phyloP scores from a whole-genome alignment of 64 coral and sea anemone species.

The Pocillopora verrucosa region DNA sequence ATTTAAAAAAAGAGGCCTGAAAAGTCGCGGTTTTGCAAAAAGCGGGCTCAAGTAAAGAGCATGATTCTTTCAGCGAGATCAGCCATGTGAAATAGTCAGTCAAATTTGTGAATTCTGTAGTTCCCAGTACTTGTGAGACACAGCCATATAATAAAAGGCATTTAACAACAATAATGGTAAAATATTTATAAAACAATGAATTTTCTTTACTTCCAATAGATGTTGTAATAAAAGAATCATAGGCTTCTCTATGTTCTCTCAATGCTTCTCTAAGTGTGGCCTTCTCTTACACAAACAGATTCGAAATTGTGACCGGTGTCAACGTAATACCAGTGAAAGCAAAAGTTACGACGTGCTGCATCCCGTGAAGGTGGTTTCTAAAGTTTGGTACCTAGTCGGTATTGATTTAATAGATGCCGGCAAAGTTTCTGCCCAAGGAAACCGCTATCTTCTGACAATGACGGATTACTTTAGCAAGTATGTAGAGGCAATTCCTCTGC shows the following conservation, averaged over 20 bases:
- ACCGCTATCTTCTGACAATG: constrained; percentile 44
- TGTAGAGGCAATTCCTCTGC: constrained; percentile 49
- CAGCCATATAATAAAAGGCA: too few relatives aligned
- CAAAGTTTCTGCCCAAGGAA: constrained; percentile 33
- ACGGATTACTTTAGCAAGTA: constrained; percentile 72
- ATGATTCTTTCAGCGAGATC: too few relatives aligned
- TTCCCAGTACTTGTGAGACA: too few relatives aligned
- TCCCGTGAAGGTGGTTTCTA: constrained; percentile 33
- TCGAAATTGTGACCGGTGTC: constrained; percentile 52
- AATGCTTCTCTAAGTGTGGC: not conserved
- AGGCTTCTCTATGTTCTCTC: not conserved
- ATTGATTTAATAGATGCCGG: constrained; percentile 56
- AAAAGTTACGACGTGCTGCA: constrained; percentile 39
- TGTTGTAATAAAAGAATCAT: not conserved
- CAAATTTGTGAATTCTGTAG: too few relatives aligned
- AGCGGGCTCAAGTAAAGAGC: too few relatives aligned
- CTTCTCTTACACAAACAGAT: not conserved
- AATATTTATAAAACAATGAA: too few relatives aligned
- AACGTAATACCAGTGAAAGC: constrained; percentile 25
- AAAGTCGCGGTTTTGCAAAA: too few relatives aligned
- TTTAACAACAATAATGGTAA: too few relatives aligned
- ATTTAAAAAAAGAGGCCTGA: too few relatives aligned
- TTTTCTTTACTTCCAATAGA: too few relatives aligned
- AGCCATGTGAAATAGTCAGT: too few relatives aligned
- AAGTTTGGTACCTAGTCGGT: constrained; percentile 55